Conservation (phyloP, 1,140 invertebrate species). For the Lysiphlebus fabarum region DNA sequence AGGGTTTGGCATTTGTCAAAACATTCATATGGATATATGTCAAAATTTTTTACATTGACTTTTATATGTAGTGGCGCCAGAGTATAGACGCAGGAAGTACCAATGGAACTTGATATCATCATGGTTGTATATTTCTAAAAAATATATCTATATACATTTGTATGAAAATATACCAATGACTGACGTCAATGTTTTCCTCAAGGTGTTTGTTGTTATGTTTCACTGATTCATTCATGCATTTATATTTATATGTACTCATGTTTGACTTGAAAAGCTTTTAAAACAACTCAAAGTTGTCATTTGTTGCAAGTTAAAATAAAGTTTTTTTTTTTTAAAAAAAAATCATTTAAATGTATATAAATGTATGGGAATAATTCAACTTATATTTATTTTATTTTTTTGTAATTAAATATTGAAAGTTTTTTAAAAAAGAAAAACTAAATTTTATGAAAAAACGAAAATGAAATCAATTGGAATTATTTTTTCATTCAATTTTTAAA, state of each 20-base stretch:
- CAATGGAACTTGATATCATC: constrained; percentile 24
- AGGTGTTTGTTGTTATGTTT: constrained; percentile 27
- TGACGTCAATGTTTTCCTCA: background rate
- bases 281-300: constrained; percentile 33
- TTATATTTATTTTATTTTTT: too few relatives aligned
- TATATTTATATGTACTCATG: constrained; percentile 20
- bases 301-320: background rate
- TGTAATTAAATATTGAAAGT: too few relatives aligned
- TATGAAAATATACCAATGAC: background rate
- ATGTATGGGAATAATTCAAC: too few relatives aligned
- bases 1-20: constrained; percentile 35
- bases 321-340: background rate
- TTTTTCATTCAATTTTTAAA: too few relatives aligned
- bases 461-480: too few relatives aligned
- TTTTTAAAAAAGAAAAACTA: too few relatives aligned
- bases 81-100: constrained; percentile 6
- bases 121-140: constrained; percentile 35
- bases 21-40: constrained; percentile 30
- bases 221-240: background rate
- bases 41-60: constrained; percentile 33
- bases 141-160: constrained; percentile 28
- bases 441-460: too few relatives aligned
- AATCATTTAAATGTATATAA: too few relatives aligned
- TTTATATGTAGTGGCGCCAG: constrained; percentile 30
- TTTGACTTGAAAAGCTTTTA: constrained; percentile 35